These are phyloP conservation scores for Sylvietta virens DNA, from an alignment of 2,113 vertebrate species.

Conservation along the genomic window DNA sequence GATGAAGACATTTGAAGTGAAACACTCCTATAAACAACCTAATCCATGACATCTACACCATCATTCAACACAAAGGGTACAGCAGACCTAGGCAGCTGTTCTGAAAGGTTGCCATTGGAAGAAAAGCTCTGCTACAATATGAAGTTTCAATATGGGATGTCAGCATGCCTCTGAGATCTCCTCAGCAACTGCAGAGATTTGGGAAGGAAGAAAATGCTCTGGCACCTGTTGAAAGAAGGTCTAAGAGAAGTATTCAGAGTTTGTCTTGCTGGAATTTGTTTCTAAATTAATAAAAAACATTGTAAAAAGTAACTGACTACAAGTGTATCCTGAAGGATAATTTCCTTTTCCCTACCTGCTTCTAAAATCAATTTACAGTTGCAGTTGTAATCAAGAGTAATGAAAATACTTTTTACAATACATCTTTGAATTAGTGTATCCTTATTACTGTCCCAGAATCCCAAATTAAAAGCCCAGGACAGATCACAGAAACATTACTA, in stretches of 20 bases:
- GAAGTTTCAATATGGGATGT: neutral
- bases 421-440: neutral
- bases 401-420: neutral
- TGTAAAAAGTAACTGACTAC: neutral
- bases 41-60: neutral
- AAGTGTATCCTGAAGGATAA: neutral
- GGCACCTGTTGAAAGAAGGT: neutral
- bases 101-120: neutral
- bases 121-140: neutral
- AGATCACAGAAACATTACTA: neutral
- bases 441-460: neutral
- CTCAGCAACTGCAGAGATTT: neutral
- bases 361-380: neutral
- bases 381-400: neutral
- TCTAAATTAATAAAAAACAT: neutral
- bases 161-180: neutral
- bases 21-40: neutral
- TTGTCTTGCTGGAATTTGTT: neutral
- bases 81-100: neutral
- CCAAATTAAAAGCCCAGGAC: neutral
- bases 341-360: neutral
- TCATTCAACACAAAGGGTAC: neutral
- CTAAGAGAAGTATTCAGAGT: neutral
- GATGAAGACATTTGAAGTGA: neutral
- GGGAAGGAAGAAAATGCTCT: neutral